Evolutionary conservation across 2,888 invertebrate genomes (phyloP).

Genomic region (Hedychridium roseum): DNA sequence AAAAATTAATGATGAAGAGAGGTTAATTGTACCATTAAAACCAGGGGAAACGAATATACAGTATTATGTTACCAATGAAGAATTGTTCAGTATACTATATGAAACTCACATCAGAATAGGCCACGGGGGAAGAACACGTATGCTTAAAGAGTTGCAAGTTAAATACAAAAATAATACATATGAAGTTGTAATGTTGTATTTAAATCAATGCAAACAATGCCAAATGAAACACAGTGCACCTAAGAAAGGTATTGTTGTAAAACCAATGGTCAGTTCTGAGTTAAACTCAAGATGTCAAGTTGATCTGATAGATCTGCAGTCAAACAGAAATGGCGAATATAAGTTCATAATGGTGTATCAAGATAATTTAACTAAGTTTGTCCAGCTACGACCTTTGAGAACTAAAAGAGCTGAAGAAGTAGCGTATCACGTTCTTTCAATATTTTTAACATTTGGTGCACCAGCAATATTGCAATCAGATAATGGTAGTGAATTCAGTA

Average conservation of each 20-base stretch:
- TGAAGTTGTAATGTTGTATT: conserved; percentile 39
- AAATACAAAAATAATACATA: conserved; percentile 47
- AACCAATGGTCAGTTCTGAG: conserved; percentile 21
- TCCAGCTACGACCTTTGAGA: conserved; percentile 36
- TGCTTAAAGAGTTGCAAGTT: conserved; percentile 44
- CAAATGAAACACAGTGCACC: no score
- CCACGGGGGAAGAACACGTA: conserved; percentile 43
- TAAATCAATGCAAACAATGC: conserved; percentile 36
- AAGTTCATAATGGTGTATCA: conserved; percentile 35
- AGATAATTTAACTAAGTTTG: conserved; percentile 41
- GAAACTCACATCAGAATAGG: conserved; percentile 42
- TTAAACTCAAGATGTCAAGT: conserved; percentile 32
- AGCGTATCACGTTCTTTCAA: conserved; percentile 34
- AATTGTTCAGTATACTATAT: conserved; percentile 41
- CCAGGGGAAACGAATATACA: conserved; percentile 30
- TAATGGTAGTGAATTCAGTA: conserved; percentile 47
- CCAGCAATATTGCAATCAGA: conserved; percentile 45
- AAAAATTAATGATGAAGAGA: conserved; percentile 35
- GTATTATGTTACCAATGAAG: conserved; percentile 41
- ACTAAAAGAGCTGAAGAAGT: conserved; percentile 40
- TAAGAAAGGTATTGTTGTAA: conserved; percentile 39
- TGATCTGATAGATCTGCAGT: conserved; percentile 39
- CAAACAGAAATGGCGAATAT: conserved; percentile 30
- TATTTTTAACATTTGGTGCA: conserved; percentile 45
- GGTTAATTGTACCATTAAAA: conserved; percentile 39